phyloP scores from a whole-genome alignment of 2,113 vertebrate species.

The Cervus canadensis region DNA sequence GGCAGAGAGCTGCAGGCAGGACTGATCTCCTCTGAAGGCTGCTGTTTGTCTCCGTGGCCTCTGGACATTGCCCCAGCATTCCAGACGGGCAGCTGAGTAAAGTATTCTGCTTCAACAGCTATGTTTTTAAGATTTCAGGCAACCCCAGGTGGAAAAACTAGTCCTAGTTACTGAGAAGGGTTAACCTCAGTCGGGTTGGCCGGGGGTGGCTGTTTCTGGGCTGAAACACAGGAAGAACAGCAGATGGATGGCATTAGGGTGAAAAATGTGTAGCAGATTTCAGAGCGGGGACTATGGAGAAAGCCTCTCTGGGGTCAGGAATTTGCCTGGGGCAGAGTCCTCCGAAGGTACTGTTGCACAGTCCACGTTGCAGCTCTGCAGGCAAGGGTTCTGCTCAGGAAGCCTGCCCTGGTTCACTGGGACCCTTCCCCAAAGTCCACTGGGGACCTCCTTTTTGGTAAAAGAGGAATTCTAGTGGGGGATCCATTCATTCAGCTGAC shows the following conservation, averaged over 20 bases:
- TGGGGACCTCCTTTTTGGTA: not conserved
- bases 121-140: constrained; percentile 33
- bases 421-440: not conserved
- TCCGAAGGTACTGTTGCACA: not conserved
- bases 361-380: not conserved
- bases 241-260: not conserved
- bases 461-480: not conserved
- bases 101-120: constrained; percentile 26
- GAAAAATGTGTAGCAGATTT: constrained; percentile 10
- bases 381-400: not conserved
- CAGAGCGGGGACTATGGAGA: not conserved
- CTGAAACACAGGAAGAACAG: not conserved
- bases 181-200: not conserved
- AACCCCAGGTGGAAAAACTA: constrained; percentile 37
- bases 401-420: not conserved
- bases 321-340: constrained; percentile 12
- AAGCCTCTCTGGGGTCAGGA: not conserved
- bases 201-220: not conserved
- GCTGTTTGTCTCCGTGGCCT: not conserved
- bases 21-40: not conserved
- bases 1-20: not conserved
- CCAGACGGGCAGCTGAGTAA: constrained; percentile 13
- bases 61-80: constrained; percentile 27
- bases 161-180: not conserved
- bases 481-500: not conserved